These are phyloP conservation scores for Serripes groenlandicus DNA, from an alignment of 2,888 invertebrate genomes.

Conservation along the genomic window DNA sequence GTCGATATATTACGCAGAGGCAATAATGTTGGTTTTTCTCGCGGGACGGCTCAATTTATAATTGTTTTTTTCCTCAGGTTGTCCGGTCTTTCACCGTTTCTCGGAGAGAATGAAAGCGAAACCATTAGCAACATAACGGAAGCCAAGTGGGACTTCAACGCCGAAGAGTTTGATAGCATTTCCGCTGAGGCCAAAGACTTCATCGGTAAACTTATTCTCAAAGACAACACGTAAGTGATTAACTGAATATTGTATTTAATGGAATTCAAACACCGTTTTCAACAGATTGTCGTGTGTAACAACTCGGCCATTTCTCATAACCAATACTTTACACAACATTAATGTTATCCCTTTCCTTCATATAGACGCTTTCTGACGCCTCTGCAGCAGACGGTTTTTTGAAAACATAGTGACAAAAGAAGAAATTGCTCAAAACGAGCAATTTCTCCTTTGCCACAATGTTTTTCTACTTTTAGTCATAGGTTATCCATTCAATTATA, in stretches of 20 bases:
- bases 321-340: too few species aligned
- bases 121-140: slow-evolving; percentile 99
- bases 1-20: too few species aligned
- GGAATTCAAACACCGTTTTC: too few species aligned
- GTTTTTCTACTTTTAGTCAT: too few species aligned
- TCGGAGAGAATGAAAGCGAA: slow-evolving; percentile 98
- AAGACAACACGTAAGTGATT: slow-evolving; percentile 88
- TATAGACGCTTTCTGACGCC: too few species aligned
- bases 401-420: slow-evolving; percentile 1
- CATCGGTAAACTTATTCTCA: slow-evolving; percentile 95
- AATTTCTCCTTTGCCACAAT: slow-evolving; percentile 1
- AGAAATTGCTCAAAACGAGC: slow-evolving; percentile 5
- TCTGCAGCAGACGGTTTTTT: too few species aligned
- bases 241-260: slow-evolving; percentile 4
- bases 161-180: slow-evolving; percentile 98
- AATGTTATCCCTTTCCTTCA: too few species aligned
- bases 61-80: slow-evolving; percentile 87
- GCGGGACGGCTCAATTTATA: too few species aligned
- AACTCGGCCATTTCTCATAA: too few species aligned
- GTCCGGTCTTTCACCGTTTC: slow-evolving; percentile 98
- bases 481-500: too few species aligned
- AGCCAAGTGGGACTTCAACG: slow-evolving; percentile 98
- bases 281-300: too few species aligned
- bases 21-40: too few species aligned
- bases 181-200: slow-evolving; percentile 98